phyloP scores from a whole-genome alignment of 2,797 vertebrate genomes.

The Phaenicophaeus curvirostris region DNA sequence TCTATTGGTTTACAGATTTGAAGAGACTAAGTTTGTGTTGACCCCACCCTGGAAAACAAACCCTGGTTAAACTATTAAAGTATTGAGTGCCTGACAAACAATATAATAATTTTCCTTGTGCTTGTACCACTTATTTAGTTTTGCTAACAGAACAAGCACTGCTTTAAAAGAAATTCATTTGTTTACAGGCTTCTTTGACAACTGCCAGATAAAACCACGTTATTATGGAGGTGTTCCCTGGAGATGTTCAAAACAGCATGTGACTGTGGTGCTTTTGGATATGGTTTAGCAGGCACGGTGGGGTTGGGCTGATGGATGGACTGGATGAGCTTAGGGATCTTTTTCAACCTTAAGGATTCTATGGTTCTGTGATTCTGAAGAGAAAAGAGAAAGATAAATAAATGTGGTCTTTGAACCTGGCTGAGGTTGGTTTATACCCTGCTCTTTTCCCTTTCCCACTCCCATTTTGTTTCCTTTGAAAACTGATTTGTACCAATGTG shows the following conservation, averaged over 20 bases:
- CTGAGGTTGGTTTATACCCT: background rate
- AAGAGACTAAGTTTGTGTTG: background rate
- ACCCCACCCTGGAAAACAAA: background rate
- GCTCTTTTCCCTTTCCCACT: background rate
- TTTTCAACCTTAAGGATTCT: too few relatives aligned
- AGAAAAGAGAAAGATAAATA: background rate
- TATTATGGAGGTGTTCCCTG: background rate
- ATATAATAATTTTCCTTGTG: background rate
- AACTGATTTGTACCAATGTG: too few relatives aligned
- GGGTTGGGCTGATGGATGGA: too few relatives aligned
- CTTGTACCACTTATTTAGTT: background rate
- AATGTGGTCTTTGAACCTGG: background rate
- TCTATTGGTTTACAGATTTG: background rate
- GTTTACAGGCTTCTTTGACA: slow-evolving; percentile 15
- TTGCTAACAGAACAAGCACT: background rate
- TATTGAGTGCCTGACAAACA: slow-evolving; percentile 7
- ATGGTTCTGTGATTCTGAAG: background rate
- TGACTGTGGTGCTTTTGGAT: too few relatives aligned
- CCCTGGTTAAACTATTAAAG: background rate
- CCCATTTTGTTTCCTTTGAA: background rate
- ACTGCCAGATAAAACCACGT: background rate
- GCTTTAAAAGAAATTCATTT: slow-evolving; percentile 45
- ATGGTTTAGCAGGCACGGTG: too few relatives aligned
- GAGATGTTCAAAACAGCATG: too few relatives aligned
- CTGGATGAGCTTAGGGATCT: too few relatives aligned